Conservation (phyloP, 2,888 invertebrate species). For the Chelonus formosanus region DNA sequence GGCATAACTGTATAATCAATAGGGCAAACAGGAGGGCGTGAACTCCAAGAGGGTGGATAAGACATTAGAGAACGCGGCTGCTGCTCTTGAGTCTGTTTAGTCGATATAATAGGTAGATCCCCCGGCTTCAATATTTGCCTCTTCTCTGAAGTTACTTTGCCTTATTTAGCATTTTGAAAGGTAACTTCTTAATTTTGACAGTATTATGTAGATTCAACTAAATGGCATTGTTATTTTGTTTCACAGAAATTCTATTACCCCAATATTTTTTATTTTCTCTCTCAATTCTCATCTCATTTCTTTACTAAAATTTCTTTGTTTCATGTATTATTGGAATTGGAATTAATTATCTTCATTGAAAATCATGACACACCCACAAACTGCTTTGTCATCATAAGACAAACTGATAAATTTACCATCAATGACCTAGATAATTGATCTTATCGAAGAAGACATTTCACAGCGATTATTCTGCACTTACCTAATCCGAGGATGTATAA, state of each 20-base stretch:
- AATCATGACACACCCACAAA: no score
- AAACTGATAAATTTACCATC: no score
- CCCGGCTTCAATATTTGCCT: conserved; percentile 1
- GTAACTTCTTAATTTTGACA: conserved; percentile 10
- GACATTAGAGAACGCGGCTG: conserved; percentile 38
- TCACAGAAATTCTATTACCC: background rate
- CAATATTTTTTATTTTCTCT: no score
- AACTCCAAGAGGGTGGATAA: conserved; percentile 41
- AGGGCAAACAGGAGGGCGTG: conserved; percentile 52
- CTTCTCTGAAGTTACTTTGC: conserved; percentile 6
- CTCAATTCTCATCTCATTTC: no score
- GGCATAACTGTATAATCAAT: conserved; percentile 54
- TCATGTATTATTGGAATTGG: no score
- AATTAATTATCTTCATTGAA: no score
- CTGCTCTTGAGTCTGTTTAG: conserved; percentile 43
- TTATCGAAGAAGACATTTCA: conserved; percentile 14
- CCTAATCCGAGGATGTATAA: no score
- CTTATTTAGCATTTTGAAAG: background rate
- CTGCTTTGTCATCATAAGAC: no score
- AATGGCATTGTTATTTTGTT: background rate
- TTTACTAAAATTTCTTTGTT: no score
- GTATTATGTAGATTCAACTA: background rate
- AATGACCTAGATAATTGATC: no score
- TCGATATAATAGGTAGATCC: conserved; percentile 43
- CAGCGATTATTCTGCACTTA: no score